Percentiles rank a stretch among this genome's conserved stretches.
Evolutionary conservation across 2,888 invertebrate genomes (phyloP).

Genomic region (Hirtodrosophila duncani): DNA sequence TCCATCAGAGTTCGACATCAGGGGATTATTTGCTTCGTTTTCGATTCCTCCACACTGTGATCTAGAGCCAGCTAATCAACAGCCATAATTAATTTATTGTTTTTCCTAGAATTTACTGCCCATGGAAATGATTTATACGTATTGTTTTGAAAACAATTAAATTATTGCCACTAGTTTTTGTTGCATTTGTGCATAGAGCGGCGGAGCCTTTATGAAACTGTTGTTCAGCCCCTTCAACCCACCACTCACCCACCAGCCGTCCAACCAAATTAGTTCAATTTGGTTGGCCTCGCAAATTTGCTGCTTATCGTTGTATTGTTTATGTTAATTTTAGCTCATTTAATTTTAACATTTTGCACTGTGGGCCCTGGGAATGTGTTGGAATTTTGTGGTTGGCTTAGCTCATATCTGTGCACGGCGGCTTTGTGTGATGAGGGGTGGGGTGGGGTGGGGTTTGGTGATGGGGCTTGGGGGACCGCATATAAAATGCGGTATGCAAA

Average conservation of each 20-base stretch:
- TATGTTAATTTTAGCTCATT: slow-evolving; percentile 64
- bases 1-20: no score
- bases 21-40: no score
- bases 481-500: slow-evolving; percentile 66
- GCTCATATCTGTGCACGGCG: slow-evolving; percentile 42
- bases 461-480: slow-evolving; percentile 33
- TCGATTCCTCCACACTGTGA: no score
- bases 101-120: no score
- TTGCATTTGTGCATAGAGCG: slow-evolving; percentile 5
- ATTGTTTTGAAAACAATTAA: no score
- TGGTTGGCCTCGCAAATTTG: slow-evolving; percentile 35
- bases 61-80: no score
- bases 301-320: slow-evolving; percentile 68
- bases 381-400: slow-evolving; percentile 43
- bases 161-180: no score
- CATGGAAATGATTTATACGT: no score
- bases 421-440: no score
- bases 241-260: slow-evolving; percentile 32
- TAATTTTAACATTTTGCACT: slow-evolving; percentile 56
- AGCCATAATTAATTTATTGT: no score
- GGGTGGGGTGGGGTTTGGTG: not conserved
- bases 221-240: no score
- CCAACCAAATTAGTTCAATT: slow-evolving; percentile 56
- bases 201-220: no score
- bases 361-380: slow-evolving; percentile 34